phyloP scores from a whole-genome alignment of 2,113 vertebrate genomes.

The Regulus satrapa region DNA sequence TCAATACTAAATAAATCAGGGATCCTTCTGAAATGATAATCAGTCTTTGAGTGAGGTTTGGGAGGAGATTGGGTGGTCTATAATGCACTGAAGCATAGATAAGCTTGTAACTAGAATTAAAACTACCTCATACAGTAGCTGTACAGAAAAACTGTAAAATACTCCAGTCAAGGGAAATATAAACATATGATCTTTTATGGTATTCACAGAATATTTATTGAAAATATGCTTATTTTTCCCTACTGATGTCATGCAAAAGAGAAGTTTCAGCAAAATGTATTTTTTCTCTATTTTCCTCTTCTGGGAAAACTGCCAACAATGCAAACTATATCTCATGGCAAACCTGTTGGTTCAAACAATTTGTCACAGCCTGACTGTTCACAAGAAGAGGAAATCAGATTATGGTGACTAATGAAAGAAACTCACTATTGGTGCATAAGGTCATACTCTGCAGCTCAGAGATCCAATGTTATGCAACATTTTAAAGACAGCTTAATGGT shows the following conservation, averaged over 20 bases:
- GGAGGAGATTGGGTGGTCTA: neutral
- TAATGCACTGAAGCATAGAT: neutral
- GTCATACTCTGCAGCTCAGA: neutral
- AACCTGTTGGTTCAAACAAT: neutral
- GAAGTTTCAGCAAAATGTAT: neutral
- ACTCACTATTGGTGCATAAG: neutral
- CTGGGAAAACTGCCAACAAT: neutral
- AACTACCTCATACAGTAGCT: neutral
- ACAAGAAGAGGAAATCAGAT: neutral
- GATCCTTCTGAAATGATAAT: neutral
- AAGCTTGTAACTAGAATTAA: neutral
- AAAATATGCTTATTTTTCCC: neutral
- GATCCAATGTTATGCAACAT: neutral
- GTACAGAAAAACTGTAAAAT: neutral
- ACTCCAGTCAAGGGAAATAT: neutral
- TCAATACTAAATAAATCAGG: neutral
- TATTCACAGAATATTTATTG: neutral
- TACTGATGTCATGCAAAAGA: neutral
- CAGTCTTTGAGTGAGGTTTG: neutral
- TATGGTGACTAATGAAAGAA: neutral
- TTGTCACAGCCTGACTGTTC: neutral
- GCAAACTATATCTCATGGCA: neutral
- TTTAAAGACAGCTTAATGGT: neutral
- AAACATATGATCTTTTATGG: neutral
- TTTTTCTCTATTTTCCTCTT: neutral